Percentiles rank a stretch among this genome's conserved stretches.
phyloP scores from a whole-genome alignment of 2,113 vertebrate species.

The Chaetura pelagica region DNA sequence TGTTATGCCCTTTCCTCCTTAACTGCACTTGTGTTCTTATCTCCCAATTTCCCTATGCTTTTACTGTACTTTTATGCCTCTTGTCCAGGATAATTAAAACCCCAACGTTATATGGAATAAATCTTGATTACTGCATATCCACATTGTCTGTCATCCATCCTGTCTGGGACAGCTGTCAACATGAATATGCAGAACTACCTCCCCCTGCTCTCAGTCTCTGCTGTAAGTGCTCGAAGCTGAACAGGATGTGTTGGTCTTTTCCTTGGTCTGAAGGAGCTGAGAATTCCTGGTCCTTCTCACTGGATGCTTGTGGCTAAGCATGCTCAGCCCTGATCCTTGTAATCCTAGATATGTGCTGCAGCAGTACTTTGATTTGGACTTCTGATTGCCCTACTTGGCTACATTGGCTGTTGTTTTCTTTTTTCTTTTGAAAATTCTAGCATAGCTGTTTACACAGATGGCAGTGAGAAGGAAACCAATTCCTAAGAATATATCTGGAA shows the following conservation, averaged over 20 bases:
- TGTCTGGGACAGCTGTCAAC: rapidly evolving
- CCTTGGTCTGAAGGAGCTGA: neutral
- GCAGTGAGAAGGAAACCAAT: neutral
- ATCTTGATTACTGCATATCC: no score
- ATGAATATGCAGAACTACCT: neutral
- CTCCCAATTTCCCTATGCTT: no score
- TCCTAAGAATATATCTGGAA: neutral
- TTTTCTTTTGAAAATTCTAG: neutral
- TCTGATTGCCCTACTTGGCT: neutral
- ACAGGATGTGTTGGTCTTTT: neutral
- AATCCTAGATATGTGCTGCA: neutral
- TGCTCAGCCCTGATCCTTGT: neutral
- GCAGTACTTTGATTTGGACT: neutral
- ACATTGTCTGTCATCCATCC: no score
- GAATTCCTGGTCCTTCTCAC: neutral
- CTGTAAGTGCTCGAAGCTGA: neutral
- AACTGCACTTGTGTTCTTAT: no score
- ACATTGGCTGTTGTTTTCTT: neutral
- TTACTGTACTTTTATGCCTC: no score
- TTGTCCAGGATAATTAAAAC: no score
- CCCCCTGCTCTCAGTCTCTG: neutral
- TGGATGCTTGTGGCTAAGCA: neutral
- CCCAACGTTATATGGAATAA: no score
- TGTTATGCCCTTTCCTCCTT: no score
- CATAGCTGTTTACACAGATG: neutral